These are phyloP conservation scores for Muraenolepis orangiensis DNA, from an alignment of 2,797 vertebrate species.

Conservation along the genomic window DNA sequence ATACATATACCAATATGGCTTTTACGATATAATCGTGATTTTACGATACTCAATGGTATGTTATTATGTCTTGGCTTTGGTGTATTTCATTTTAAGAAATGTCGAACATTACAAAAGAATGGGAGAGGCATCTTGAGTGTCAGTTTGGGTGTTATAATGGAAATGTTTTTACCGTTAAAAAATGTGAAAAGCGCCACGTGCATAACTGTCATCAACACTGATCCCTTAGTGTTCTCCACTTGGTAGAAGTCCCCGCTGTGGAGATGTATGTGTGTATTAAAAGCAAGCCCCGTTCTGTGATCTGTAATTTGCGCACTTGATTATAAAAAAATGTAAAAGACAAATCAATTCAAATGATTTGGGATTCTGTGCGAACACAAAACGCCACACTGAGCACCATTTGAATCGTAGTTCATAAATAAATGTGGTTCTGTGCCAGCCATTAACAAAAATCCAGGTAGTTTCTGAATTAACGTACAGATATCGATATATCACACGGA, in stretches of 20 bases:
- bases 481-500: conserved; percentile 31
- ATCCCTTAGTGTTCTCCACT: background rate
- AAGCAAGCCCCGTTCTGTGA: background rate
- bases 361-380: conserved; percentile 54
- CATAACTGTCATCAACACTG: background rate
- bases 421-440: conserved; percentile 55
- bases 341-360: conserved; percentile 48
- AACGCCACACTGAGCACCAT: conserved; percentile 63
- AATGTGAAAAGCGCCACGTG: background rate
- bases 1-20: background rate
- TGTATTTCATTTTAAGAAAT: background rate
- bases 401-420: conserved; percentile 66
- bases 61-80: background rate
- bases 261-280: background rate
- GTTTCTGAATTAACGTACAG: background rate
- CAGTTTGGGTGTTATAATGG: background rate
- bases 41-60: background rate
- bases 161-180: background rate
- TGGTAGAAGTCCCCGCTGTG: background rate
- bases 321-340: background rate
- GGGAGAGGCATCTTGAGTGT: too few relatives aligned
- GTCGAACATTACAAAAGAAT: background rate
- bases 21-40: background rate
- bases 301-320: background rate
- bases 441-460: conserved; percentile 4